Base-by-base conservation (phyloP, 2,797 vertebrate species). In the Rhyacichthys aspro region DNA sequence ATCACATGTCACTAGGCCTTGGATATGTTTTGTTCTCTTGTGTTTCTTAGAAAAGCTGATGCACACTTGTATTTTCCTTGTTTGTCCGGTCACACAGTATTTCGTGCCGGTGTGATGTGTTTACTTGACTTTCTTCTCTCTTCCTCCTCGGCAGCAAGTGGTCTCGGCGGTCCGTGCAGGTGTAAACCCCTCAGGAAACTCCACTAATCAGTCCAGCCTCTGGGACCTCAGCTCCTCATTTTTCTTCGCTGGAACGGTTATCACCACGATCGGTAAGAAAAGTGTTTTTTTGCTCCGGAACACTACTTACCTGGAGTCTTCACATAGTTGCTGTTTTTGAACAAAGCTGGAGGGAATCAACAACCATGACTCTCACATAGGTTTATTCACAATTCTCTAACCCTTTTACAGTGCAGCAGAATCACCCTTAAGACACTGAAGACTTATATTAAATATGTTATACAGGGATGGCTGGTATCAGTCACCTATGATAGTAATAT, bases 221-320 rank as follows among this genome's bases (percentile, higher is more conserved):
- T 98, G 98, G 98, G 98, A 98, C 83, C 93, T 98, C 84, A 97
- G 97, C 89, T 97, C 95, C 86, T 98, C 98, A 43, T 99, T 99
- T 90, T 99, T 99, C 94, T 98, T 98, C 72, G 95, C 98, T 69
- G 98, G 98, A 72, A 98, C 98, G 70, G 96, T 99, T 87, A 98
- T 99, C 90, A 98, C 98, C 73, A 98, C 98, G 59, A 98, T 98
- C 83, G 97, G 98, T 99, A 95, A 91, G 95, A 90, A 3, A 14
- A 54, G 19, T 14, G 7, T 53, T 53, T 50, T n/a, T 36, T 55
- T 8, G n/a, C 10, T 52, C 0, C 15, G 37, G 10, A 15, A 9
- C 17, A 45, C 3, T 16, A 49, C 33, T 52, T 34, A 52, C 33
- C 34, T 52, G 18, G 18, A 34, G 45, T 34, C 49, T 52, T 15